phyloP scores from a whole-genome alignment of 1,140 invertebrate genomes.

The Thalassaphorura encarpata region DNA sequence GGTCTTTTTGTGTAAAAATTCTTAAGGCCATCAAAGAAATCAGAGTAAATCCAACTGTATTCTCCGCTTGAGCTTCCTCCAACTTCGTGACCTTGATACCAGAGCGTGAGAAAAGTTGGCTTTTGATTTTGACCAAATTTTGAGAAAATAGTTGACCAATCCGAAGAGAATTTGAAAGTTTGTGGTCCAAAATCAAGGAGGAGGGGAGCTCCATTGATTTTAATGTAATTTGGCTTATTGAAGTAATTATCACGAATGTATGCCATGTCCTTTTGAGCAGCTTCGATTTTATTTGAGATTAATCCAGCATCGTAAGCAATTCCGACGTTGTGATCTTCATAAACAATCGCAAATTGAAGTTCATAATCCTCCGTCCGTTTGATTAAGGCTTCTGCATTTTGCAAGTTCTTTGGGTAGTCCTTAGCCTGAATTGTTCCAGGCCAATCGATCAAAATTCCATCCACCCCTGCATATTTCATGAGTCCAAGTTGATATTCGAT shows the following conservation, averaged over 20 bases:
- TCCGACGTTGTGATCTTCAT: constrained; percentile 10
- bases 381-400: constrained; percentile 9
- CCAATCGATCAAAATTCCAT: constrained; percentile 11
- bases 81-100: constrained; percentile 3
- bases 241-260: constrained; percentile 10
- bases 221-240: constrained; percentile 3
- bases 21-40: constrained; percentile 17
- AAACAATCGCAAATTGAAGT: constrained; percentile 8
- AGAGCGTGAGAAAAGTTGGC: neutral
- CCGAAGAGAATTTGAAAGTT: neutral
- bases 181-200: constrained; percentile 10
- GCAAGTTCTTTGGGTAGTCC: constrained; percentile 11
- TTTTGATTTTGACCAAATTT: neutral
- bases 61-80: constrained; percentile 7
- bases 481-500: constrained; percentile 5
- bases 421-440: constrained; percentile 6
- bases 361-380: neutral
- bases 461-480: constrained; percentile 14
- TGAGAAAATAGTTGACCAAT: neutral
- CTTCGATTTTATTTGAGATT: neutral
- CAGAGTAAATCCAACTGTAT: constrained; percentile 23
- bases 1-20: constrained; percentile 21
- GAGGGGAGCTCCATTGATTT: constrained; percentile 3
- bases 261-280: constrained; percentile 5
- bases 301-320: constrained; percentile 8